Conservation (phyloP, 1,140 invertebrate genomes). For the Gryllus bimaculatus region DNA sequence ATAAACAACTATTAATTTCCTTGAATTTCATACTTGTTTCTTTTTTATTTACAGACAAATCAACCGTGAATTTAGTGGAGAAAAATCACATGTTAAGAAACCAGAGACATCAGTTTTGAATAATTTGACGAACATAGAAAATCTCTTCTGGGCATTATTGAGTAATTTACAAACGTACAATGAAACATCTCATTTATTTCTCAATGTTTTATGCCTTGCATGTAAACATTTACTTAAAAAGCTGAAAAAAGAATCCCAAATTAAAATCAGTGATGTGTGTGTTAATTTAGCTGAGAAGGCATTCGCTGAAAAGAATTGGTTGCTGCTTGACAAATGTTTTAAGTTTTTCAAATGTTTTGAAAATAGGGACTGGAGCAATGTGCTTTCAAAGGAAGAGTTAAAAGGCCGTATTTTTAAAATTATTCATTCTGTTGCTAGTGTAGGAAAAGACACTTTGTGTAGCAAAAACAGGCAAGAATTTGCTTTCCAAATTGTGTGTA, state of each 20-base stretch:
- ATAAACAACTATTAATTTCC: no score
- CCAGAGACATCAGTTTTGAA: background rate
- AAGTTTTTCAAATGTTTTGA: background rate
- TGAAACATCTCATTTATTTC: background rate
- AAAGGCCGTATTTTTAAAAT: background rate
- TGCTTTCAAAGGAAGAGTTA: background rate
- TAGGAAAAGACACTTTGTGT: background rate
- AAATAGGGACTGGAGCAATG: background rate
- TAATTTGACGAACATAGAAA: background rate
- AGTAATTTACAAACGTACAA: background rate
- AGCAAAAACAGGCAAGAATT: background rate
- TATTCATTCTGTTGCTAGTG: background rate
- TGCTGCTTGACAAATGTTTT: background rate
- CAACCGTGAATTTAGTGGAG: background rate
- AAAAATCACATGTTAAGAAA: background rate
- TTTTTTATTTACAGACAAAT: background rate
- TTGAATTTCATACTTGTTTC: background rate
- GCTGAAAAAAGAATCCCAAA: background rate
- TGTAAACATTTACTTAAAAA: background rate
- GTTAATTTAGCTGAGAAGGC: background rate
- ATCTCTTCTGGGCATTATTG: background rate
- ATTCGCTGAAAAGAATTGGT: background rate
- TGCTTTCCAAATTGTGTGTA: background rate
- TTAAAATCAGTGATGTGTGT: background rate
- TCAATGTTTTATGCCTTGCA: background rate